Conservation (phyloP, 2,797 vertebrate species). For the Phaenicophaeus curvirostris region DNA sequence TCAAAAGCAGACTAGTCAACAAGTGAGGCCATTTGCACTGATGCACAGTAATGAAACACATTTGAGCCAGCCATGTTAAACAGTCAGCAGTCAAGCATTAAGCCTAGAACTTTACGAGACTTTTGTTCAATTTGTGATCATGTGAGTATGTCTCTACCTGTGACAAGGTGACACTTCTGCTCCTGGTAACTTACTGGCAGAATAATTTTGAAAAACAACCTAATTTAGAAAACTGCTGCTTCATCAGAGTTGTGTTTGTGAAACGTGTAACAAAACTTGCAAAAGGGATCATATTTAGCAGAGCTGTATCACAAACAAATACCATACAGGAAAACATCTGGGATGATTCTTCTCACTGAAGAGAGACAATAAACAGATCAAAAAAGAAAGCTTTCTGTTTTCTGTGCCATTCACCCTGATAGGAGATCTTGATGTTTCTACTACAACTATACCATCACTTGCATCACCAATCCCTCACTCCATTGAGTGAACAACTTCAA, state of each 20-base stretch:
- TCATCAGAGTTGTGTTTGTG: neutral
- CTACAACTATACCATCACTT: neutral
- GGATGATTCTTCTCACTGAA: neutral
- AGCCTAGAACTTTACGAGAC: neutral
- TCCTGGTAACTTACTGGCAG: neutral
- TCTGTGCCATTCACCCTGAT: neutral
- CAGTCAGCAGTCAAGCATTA: neutral
- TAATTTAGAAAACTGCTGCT: neutral
- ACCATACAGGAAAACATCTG: neutral
- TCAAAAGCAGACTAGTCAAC: neutral
- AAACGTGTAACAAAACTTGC: neutral
- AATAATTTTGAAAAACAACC: neutral
- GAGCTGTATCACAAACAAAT: neutral
- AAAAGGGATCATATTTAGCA: neutral
- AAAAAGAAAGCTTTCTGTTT: neutral
- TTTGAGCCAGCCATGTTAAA: neutral
- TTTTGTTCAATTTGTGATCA: neutral
- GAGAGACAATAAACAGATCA: neutral
- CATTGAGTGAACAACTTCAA: neutral
- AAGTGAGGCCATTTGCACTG: neutral
- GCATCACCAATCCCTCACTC: neutral
- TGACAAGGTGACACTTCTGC: neutral
- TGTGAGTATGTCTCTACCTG: neutral
- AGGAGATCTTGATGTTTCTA: neutral
- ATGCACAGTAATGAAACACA: neutral